Conservation (phyloP, 2,888 invertebrate genomes). For the Phymatocera aterrima region DNA sequence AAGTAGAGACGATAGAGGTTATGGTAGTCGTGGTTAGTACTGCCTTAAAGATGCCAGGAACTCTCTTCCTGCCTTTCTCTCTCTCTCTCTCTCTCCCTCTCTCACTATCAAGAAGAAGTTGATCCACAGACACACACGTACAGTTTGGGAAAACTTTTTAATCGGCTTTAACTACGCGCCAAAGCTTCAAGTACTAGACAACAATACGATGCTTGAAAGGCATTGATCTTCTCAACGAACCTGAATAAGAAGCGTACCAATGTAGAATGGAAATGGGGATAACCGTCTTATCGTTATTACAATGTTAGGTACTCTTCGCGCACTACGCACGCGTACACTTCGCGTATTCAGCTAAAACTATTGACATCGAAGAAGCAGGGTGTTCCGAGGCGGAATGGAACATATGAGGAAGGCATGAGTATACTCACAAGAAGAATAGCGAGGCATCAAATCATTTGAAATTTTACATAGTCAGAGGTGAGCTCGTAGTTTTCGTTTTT, state of each 20-base stretch:
- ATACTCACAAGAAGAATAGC: too few relatives aligned
- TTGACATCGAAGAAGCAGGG: not conserved
- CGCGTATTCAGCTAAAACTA: not conserved
- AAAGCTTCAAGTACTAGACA: slow-evolving; percentile 24
- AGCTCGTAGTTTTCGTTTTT: too few relatives aligned
- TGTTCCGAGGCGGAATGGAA: too few relatives aligned
- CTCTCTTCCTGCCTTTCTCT: slow-evolving; percentile 50
- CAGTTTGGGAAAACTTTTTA: slow-evolving; percentile 29
- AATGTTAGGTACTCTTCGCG: not conserved
- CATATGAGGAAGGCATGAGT: too few relatives aligned
- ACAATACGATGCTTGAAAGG: slow-evolving; percentile 44
- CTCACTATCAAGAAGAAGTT: too few relatives aligned
- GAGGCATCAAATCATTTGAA: too few relatives aligned
- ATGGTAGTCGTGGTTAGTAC: not conserved
- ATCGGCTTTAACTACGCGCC: slow-evolving; percentile 29
- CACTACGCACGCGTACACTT: not conserved
- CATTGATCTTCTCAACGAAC: slow-evolving; percentile 23
- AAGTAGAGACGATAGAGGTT: not conserved
- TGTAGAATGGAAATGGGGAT: not conserved
- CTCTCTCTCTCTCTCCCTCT: slow-evolving; percentile 49
- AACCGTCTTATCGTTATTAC: slow-evolving; percentile 22
- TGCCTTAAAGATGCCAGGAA: slow-evolving; percentile 9
- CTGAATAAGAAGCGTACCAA: not conserved
- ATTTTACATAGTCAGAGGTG: too few relatives aligned
- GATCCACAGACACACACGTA: not conserved